Conservation (phyloP, 2,113 vertebrate genomes). For the Tretioscincus oriximinensis region DNA sequence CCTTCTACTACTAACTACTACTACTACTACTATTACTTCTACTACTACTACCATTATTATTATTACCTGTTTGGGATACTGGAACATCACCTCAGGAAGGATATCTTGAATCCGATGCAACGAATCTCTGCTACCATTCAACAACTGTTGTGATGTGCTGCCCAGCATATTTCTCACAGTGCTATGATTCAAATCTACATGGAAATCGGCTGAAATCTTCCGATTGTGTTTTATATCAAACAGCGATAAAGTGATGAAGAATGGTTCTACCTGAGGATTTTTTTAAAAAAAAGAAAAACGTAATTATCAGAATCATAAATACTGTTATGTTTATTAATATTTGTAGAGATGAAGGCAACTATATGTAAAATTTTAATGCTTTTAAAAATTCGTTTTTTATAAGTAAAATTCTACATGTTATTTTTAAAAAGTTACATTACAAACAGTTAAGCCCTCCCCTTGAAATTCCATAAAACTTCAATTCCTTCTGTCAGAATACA, state of each 20-base stretch:
- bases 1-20: no score
- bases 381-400: background rate
- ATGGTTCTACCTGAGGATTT: constrained; percentile 89
- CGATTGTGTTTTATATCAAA: constrained; percentile 91
- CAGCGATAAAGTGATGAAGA: constrained; percentile 91
- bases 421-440: background rate
- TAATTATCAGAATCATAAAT: background rate
- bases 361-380: background rate
- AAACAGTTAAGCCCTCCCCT: background rate
- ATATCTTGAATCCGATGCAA: constrained; percentile 72
- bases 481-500: background rate
- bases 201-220: constrained; percentile 97
- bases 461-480: background rate
- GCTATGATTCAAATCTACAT: constrained; percentile 91
- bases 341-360: background rate
- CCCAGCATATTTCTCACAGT: constrained; percentile 89
- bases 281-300: constrained; percentile 7
- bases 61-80: constrained; percentile 90
- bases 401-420: background rate
- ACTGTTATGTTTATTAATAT: background rate
- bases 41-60: background rate
- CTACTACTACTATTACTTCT: no score
- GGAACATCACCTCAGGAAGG: constrained; percentile 80
- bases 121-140: constrained; percentile 82
- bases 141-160: constrained; percentile 67